Evolutionary conservation across 2,113 vertebrate genomes (phyloP).

Genomic region (Leucosticte australis): DNA sequence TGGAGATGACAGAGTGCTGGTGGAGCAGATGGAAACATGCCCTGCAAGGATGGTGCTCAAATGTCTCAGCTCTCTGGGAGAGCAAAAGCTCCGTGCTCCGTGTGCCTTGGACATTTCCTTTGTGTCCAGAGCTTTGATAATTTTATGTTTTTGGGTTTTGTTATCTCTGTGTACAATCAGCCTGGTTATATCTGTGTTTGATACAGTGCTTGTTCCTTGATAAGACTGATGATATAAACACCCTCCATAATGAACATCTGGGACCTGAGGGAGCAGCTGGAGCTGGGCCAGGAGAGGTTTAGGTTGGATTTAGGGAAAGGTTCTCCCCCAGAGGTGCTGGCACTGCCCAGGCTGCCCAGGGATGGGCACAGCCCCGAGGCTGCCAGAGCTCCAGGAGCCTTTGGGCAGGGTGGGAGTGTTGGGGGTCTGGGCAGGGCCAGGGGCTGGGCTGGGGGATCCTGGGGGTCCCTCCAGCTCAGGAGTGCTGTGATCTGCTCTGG

Average conservation of each 20-base stretch:
- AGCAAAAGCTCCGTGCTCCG: background rate
- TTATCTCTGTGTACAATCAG: accelerated
- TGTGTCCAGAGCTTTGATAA: background rate
- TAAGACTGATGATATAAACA: background rate
- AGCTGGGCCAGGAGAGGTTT: background rate
- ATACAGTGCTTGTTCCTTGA: background rate
- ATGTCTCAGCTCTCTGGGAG: background rate
- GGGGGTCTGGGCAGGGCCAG: background rate
- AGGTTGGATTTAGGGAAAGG: background rate
- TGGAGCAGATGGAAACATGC: background rate
- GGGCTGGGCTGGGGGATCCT: accelerated
- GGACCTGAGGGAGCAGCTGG: background rate
- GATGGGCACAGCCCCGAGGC: background rate
- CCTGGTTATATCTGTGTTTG: background rate
- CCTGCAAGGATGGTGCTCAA: background rate
- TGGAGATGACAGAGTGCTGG: background rate
- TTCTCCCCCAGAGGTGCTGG: background rate
- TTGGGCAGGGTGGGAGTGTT: background rate
- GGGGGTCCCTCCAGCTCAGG: background rate
- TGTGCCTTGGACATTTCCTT: background rate
- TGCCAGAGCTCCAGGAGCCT: background rate
- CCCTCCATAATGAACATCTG: background rate
- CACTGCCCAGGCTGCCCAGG: background rate
- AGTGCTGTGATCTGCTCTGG: background rate
- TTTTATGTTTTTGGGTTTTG: background rate